Conservation (phyloP, 2,888 invertebrate genomes). For the Folsomia manolachei region DNA sequence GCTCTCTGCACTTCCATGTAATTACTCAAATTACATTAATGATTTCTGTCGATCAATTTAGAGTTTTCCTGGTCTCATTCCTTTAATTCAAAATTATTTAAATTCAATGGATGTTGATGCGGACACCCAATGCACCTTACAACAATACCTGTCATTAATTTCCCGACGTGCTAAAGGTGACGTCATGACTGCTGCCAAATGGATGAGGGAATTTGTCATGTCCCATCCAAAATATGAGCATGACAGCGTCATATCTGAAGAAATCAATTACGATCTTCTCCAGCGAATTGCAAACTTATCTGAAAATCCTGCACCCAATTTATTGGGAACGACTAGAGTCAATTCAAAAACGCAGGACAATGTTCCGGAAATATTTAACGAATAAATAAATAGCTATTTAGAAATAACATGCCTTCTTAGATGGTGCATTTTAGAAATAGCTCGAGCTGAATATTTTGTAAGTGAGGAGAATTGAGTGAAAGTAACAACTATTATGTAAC, state of each 20-base stretch:
- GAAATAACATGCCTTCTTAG: too few relatives aligned
- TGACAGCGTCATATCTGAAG: constrained; percentile 84
- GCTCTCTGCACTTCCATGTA: background rate
- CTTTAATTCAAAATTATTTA: constrained; percentile 89
- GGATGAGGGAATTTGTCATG: constrained; percentile 87
- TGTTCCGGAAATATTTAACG: constrained; percentile 66
- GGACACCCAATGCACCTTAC: constrained; percentile 86
- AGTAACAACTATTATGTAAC: too few relatives aligned
- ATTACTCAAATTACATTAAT: background rate
- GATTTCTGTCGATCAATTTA: constrained; percentile 25
- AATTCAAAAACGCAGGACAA: constrained; percentile 76
- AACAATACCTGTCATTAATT: constrained; percentile 92
- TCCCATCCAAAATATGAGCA: constrained; percentile 84
- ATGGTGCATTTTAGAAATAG: too few relatives aligned
- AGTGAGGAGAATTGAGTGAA: too few relatives aligned
- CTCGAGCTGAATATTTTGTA: too few relatives aligned
- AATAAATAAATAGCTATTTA: background rate
- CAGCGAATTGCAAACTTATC: constrained; percentile 42
- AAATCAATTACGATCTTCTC: constrained; percentile 86
- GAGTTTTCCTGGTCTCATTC: constrained; percentile 88
- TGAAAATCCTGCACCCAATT: constrained; percentile 64
- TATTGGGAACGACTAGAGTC: constrained; percentile 68
- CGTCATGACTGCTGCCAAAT: constrained; percentile 87
- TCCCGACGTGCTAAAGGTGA: constrained; percentile 82
- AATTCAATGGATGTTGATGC: constrained; percentile 96